phyloP scores from a whole-genome alignment of 2,797 vertebrate genomes.

The Enteromius unitaeniatus region DNA sequence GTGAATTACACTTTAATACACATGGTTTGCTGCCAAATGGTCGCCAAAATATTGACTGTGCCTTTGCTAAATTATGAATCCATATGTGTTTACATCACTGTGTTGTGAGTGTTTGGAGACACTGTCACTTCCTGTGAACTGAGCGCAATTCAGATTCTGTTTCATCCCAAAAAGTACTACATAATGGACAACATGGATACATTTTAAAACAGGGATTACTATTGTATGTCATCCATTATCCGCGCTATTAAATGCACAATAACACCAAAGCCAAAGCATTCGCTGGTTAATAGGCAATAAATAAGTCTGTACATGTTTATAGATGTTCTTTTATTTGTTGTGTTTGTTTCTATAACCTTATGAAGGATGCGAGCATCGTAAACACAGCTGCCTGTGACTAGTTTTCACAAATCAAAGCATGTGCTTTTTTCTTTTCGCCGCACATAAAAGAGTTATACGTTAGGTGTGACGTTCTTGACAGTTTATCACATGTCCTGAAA shows the following conservation, averaged over 20 bases:
- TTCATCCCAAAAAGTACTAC: conserved; percentile 5
- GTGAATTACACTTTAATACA: not conserved
- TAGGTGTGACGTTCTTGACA: not conserved
- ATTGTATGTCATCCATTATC: conserved; percentile 1
- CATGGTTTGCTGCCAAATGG: conserved; percentile 11
- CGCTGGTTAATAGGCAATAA: conserved; percentile 14
- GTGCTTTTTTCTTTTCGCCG: not conserved
- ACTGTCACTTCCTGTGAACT: conserved; percentile 8
- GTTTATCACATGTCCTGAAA: conserved; percentile 52
- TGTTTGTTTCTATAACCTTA: conserved; percentile 11
- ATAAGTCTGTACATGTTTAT: conserved; percentile 7
- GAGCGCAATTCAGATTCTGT: not conserved
- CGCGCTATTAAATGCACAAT: not conserved
- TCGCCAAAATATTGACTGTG: not conserved
- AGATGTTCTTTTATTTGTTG: conserved; percentile 16
- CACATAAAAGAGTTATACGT: conserved; percentile 14
- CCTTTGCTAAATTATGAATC: not conserved
- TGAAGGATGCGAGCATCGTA: not conserved
- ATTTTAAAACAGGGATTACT: conserved; percentile 7
- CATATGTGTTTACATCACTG: not conserved
- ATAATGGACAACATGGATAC: not conserved
- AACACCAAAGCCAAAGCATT: not conserved
- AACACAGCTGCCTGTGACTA: conserved; percentile 1
- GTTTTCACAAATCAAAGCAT: conserved; percentile 25
- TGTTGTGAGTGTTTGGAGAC: not conserved